Base-by-base conservation (phyloP, 1,140 invertebrate genomes). In the Nasonia giraulti region DNA sequence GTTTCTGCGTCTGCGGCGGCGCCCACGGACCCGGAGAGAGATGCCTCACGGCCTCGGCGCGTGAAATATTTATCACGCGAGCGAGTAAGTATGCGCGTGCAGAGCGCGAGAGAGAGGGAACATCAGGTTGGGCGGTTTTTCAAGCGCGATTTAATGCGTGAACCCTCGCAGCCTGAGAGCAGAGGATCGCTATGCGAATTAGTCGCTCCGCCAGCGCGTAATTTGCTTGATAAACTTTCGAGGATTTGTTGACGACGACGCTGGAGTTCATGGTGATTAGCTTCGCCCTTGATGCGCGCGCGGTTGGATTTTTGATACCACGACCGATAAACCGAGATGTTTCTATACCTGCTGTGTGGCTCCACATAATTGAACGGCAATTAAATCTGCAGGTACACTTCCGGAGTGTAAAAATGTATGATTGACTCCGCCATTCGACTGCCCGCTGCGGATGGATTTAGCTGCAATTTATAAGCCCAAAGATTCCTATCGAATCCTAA, bases 41-140 rank as follows among this genome's bases (percentile, higher is more conserved):
- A 77, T 77, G 62, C 55, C 47, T 77, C 23, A 40, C 66, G 76
- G 31, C 62, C 62, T 11, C 55, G 17, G 55, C 68, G 69, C 69
- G 77, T 77, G 83, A 84, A 80, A 79, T 84, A 79, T 74, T 84
- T 84, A 80, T 79, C 83, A 55, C 83, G 47, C 17, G 40, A 23
- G 27, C 27, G 20, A 31, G 23, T 81, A 14, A 40, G 47, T 17
- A 11, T 69, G 23, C 47, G n/a, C 74, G 31, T 23, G 14, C 11
- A 62, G 23, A 2, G 31, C 2, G 73, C n/a, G 17, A 27, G 10
- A 27, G n/a, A 37, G 17, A 27, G 10, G 12, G n/a, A 69, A 68
- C 82, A 75, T 78, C 79, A 62, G 44, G 40, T 33, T 8, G 31
- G 17, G n/a, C 47, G 31, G 55, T 71, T 84, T 79, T 79, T 74